phyloP scores from a whole-genome alignment of 1,140 invertebrate genomes.

The Panonychus citri region DNA sequence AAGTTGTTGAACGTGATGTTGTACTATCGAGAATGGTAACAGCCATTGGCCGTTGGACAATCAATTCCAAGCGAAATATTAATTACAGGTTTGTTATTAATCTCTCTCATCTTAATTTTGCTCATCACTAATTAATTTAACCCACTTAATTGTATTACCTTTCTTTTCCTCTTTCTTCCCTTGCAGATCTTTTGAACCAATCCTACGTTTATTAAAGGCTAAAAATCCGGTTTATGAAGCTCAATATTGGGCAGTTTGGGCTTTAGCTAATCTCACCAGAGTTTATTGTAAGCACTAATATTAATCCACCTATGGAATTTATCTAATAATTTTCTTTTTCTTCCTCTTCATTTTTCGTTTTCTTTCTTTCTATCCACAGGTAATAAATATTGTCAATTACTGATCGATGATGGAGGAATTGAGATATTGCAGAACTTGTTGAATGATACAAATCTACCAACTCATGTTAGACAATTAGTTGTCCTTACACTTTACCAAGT shows the following conservation, averaged over 20 bases:
- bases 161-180: neutral
- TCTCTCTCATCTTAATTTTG: no score
- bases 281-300: constrained; percentile 57
- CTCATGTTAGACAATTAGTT: constrained; percentile 9
- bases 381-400: constrained; percentile 65
- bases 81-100: constrained; percentile 47
- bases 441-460: constrained; percentile 9
- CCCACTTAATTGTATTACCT: no score
- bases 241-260: constrained; percentile 94
- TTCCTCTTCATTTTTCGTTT: constrained; percentile 16
- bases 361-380: constrained; percentile 35
- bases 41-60: constrained; percentile 67
- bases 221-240: constrained; percentile 57
- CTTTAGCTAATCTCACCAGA: constrained; percentile 75
- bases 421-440: constrained; percentile 42
- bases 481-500: constrained; percentile 8
- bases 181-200: constrained; percentile 58
- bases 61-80: constrained; percentile 66
- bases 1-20: constrained; percentile 38
- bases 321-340: constrained; percentile 5
- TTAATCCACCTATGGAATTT: neutral
- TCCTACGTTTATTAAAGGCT: constrained; percentile 49
- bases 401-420: constrained; percentile 62
- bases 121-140: no score
- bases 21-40: constrained; percentile 48